Evolutionary conservation across 2,888 invertebrate genomes (phyloP).

Genomic region (Pilophorus perplexus): DNA sequence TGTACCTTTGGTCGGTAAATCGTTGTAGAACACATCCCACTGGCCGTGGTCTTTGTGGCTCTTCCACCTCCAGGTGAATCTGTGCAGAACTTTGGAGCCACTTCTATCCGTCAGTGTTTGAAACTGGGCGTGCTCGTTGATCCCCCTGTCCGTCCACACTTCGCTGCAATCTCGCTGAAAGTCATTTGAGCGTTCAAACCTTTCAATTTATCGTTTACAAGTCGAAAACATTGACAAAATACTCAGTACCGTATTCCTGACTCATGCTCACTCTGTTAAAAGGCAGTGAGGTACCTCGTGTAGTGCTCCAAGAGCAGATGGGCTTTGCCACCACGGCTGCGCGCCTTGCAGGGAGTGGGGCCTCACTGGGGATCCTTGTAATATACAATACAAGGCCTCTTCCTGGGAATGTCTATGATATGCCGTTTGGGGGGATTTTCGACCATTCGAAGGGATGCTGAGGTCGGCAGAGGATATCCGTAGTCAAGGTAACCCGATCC

Average conservation of each 20-base stretch:
- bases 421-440: too few relatives aligned
- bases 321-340: background rate
- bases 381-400: too few relatives aligned
- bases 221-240: background rate
- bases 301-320: background rate
- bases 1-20: constrained; percentile 22
- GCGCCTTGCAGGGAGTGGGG: too few relatives aligned
- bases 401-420: too few relatives aligned
- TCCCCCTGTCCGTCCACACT: constrained; percentile 23
- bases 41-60: constrained; percentile 12
- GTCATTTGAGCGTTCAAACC: background rate
- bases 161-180: constrained; percentile 29
- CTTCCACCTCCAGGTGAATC: constrained; percentile 31
- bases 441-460: too few relatives aligned
- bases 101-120: constrained; percentile 13
- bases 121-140: constrained; percentile 14
- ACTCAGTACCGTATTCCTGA: too few relatives aligned
- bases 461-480: too few relatives aligned
- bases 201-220: background rate
- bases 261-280: too few relatives aligned
- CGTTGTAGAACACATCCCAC: constrained; percentile 36
- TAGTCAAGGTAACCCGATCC: too few relatives aligned
- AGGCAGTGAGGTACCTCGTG: too few relatives aligned
- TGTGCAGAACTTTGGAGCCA: constrained; percentile 6
- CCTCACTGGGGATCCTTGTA: too few relatives aligned